Conservation (phyloP, 37 sponge, comb jelly and placozoan species). For the Tethya wilhelma region DNA sequence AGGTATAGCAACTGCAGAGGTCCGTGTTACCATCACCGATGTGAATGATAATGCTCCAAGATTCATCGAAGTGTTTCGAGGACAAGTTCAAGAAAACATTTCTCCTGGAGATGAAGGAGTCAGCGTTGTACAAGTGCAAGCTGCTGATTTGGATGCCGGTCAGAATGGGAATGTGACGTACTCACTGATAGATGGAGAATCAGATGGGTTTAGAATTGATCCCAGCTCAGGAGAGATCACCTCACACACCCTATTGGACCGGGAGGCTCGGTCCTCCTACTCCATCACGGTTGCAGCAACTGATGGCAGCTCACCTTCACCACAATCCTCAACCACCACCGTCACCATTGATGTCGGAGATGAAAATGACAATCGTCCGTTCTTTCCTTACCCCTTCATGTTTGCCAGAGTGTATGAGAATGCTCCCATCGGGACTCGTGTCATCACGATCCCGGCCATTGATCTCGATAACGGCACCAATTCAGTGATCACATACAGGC, state of each 20-base stretch:
- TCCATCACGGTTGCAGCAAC: slow-evolving; percentile 44
- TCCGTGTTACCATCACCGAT: slow-evolving; percentile 37
- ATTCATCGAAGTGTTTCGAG: slow-evolving; percentile 9
- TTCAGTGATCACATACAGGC: slow-evolving; percentile 29
- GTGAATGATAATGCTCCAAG: slow-evolving; percentile 56
- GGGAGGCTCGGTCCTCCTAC: slow-evolving; percentile 30
- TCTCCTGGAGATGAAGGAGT: slow-evolving; percentile 35
- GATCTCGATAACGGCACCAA: slow-evolving; percentile 66
- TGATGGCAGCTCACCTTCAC: slow-evolving; percentile 42
- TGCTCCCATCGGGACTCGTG: slow-evolving; percentile 27
- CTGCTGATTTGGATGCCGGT: slow-evolving; percentile 58
- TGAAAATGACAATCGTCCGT: slow-evolving; percentile 82
- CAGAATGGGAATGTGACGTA: slow-evolving; percentile 58
- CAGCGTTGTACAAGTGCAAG: slow-evolving; percentile 25
- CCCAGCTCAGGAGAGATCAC: slow-evolving; percentile 44
- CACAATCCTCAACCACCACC: slow-evolving; percentile 21
- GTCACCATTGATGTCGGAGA: slow-evolving; percentile 64
- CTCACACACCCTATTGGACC: slow-evolving; percentile 25
- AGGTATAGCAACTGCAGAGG: slow-evolving; percentile 23
- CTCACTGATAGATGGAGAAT: slow-evolving; percentile 2
- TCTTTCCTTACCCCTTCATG: slow-evolving; percentile 56
- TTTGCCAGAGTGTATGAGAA: slow-evolving; percentile 65
- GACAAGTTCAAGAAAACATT: slow-evolving; percentile 42
- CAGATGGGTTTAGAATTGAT: slow-evolving; percentile 56
- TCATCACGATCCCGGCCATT: slow-evolving; percentile 39